Base-by-base conservation (phyloP, 1,140 invertebrate species). In the Eurosta solidaginis region DNA sequence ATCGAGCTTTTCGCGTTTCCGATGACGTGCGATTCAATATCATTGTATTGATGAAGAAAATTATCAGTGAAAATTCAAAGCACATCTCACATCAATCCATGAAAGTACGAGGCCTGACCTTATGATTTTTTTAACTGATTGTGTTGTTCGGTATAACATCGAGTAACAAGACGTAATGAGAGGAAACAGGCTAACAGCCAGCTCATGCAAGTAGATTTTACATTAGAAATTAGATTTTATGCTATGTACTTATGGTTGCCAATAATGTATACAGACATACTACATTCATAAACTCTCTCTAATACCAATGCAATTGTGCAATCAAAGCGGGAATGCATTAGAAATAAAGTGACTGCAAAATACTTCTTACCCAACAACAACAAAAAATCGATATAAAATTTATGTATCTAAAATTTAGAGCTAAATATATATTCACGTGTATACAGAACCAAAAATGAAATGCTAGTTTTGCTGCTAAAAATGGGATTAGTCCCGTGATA, bases 111-210 rank as follows among this genome's bases (percentile, higher is more conserved):
- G n/a, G n/a, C n/a, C n/a, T n/a, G n/a, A n/a, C n/a, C n/a, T n/a
- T n/a, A n/a, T n/a, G n/a, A n/a, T n/a, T n/a, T n/a, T n/a, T n/a
- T n/a, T n/a, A n/a, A n/a, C 49, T 63, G 17, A 36, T 6, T 42
- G 29, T 68, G 33, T 7, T 3, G 7, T 42, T 17, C 17, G n/a
- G 20, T n/a, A 14, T 20, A 68, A 36, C 59, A 10, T 20, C 33
- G 59, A 68, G 33, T 68, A 68, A 40, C 27, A 68, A 68, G 59
- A 40, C 59, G 59, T 68, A 68, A 68, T 68, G 59, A 68, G 59
- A 68, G 59, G 10, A 40, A 68, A 20, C 59, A 68, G 59, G 59
- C 33, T 68, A 40, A n/a, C 59, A 68, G 59, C 59, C n/a, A 42
- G 20, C 33, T 4, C 9, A 40, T n/a, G 17, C 33, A 40, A 22